These are phyloP conservation scores for Typhlomys cinereus DNA, from an alignment of 2,113 vertebrate genomes.

Conservation along the genomic window DNA sequence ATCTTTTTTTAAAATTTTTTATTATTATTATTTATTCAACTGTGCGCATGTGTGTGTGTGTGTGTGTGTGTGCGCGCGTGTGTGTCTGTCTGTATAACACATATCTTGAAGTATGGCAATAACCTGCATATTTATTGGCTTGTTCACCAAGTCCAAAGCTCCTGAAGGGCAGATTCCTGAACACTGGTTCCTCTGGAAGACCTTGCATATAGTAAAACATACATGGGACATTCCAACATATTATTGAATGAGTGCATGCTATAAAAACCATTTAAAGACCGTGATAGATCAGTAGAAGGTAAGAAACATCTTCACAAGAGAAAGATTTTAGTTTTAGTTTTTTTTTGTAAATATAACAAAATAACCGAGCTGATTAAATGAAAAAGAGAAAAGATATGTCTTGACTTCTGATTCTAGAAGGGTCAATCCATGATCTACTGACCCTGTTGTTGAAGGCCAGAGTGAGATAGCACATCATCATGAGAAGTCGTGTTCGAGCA, in stretches of 20 bases:
- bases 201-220: not conserved
- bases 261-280: not conserved
- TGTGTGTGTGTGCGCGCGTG: no score
- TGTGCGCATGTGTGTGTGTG: no score
- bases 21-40: no score
- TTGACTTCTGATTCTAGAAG: not conserved
- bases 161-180: not conserved
- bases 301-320: not conserved
- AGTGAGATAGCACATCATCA: not conserved
- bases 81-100: slow-evolving; percentile 14
- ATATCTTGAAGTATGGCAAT: not conserved
- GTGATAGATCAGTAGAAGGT: not conserved
- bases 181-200: not conserved
- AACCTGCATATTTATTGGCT: not conserved
- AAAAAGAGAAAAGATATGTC: not conserved
- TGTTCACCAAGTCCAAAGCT: slow-evolving; percentile 3
- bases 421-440: not conserved
- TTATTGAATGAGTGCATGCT: not conserved
- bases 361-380: not conserved
- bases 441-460: not conserved
- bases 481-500: no score
- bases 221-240: not conserved
- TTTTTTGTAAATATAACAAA: not conserved
- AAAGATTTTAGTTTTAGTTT: not conserved
- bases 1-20: no score